These are phyloP conservation scores for Rhimphoctona megacephalus DNA, from an alignment of 2,888 invertebrate species.

Conservation along the genomic window DNA sequence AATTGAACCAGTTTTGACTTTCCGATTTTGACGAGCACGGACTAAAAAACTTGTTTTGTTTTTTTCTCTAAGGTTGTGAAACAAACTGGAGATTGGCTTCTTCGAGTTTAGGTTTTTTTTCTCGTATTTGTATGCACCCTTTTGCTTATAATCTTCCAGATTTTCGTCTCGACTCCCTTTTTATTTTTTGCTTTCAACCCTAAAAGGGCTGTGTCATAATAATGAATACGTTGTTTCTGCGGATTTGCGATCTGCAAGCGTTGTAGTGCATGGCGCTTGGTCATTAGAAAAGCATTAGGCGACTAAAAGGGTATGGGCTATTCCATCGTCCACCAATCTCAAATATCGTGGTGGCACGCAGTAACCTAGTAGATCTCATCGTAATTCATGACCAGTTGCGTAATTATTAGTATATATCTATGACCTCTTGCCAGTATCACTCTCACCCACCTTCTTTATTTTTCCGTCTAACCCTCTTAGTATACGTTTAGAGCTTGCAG, in stretches of 20 bases:
- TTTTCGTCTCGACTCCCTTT: background rate
- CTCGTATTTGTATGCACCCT: background rate
- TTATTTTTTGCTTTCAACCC: background rate
- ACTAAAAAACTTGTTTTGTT: background rate
- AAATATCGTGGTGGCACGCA: background rate
- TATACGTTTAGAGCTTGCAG: constrained; percentile 13
- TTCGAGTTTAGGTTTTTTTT: background rate
- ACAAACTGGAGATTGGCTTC: background rate
- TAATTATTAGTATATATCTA: constrained; percentile 61
- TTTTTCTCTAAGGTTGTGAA: background rate
- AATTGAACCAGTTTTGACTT: background rate
- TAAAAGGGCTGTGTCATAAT: background rate
- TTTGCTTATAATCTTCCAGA: background rate
- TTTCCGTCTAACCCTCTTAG: constrained; percentile 33
- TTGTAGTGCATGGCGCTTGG: constrained; percentile 16
- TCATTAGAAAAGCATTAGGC: constrained; percentile 64
- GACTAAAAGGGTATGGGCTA: constrained; percentile 37
- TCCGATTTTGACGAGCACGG: background rate
- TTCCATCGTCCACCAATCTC: background rate
- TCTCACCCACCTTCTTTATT: constrained; percentile 60
- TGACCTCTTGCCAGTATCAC: constrained; percentile 36
- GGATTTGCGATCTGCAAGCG: constrained; percentile 13
- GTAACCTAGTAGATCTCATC: constrained; percentile 30
- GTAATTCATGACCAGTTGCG: constrained; percentile 61
- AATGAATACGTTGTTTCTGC: constrained; percentile 13